These are phyloP conservation scores for Falco peregrinus DNA, from an alignment of 2,797 vertebrate species.

Conservation along the genomic window DNA sequence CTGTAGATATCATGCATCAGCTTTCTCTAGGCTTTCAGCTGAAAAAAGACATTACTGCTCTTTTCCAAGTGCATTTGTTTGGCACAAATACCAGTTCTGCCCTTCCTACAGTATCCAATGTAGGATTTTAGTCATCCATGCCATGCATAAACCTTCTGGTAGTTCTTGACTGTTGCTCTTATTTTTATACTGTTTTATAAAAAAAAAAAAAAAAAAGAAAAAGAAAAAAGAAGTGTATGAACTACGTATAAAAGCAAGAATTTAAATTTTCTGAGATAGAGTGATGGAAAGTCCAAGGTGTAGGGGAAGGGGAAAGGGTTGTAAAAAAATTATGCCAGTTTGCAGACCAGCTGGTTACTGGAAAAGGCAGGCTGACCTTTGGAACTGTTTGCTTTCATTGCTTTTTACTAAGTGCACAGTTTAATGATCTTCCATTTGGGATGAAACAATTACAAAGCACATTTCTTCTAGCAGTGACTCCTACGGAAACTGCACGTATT, in stretches of 20 bases:
- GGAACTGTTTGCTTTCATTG: background rate
- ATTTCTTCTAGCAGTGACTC: background rate
- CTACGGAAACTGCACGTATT: background rate
- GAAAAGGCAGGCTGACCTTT: constrained; percentile 70
- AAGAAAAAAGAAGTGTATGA: constrained; percentile 15
- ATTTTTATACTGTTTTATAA: constrained; percentile 79
- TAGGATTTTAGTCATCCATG: background rate
- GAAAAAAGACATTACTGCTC: background rate
- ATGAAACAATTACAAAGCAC: background rate
- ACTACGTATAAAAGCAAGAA: constrained; percentile 62
- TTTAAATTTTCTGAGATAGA: constrained; percentile 66
- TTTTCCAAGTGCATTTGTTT: constrained; percentile 5
- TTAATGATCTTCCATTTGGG: constrained; percentile 43
- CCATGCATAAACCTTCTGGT: background rate
- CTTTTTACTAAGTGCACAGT: constrained; percentile 31
- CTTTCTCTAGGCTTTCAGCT: background rate
- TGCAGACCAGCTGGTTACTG: constrained; percentile 86
- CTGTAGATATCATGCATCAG: background rate
- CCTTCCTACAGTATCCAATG: background rate
- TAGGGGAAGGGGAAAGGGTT: background rate
- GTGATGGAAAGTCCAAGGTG: constrained; percentile 25
- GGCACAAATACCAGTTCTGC: background rate
- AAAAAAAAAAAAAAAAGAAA: background rate
- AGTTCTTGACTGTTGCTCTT: constrained; percentile 54
- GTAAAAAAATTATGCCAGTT: constrained; percentile 67